These are phyloP conservation scores for Patella depressa DNA, from an alignment of 2,888 invertebrate species.

Conservation along the genomic window DNA sequence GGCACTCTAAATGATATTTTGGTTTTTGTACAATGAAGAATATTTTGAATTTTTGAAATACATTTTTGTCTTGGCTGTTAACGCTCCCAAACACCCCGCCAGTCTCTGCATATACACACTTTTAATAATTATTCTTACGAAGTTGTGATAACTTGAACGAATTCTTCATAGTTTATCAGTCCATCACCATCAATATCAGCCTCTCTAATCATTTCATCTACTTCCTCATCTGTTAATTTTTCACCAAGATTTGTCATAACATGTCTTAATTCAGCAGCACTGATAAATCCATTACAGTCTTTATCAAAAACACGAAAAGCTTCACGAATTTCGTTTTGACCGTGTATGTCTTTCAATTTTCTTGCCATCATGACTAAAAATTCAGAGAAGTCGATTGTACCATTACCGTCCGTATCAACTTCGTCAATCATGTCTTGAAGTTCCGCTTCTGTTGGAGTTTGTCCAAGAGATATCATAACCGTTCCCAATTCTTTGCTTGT, in stretches of 20 bases:
- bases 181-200: conserved; percentile 99
- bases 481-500: conserved; percentile 99
- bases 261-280: conserved; percentile 97
- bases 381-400: conserved; percentile 99
- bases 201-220: conserved; percentile 99
- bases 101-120: too few relatives aligned
- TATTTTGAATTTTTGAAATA: too few relatives aligned
- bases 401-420: conserved; percentile 96
- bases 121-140: too few relatives aligned
- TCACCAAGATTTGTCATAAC: conserved; percentile 99
- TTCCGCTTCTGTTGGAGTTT: conserved; percentile 99
- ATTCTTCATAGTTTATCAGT: conserved; percentile 94
- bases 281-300: conserved; percentile 98
- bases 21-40: too few relatives aligned
- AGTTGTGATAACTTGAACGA: conserved; percentile 22
- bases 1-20: too few relatives aligned
- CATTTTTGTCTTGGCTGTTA: too few relatives aligned
- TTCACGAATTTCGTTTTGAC: conserved; percentile 98
- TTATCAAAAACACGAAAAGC: conserved; percentile 98
- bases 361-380: conserved; percentile 99
- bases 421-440: conserved; percentile 99
- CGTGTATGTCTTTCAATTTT: conserved; percentile 99
- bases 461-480: conserved; percentile 97
- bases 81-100: too few relatives aligned
- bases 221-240: conserved; percentile 98